Evolutionary conservation across 2,113 vertebrate genomes (phyloP).

Genomic region (Cebus imitator): DNA sequence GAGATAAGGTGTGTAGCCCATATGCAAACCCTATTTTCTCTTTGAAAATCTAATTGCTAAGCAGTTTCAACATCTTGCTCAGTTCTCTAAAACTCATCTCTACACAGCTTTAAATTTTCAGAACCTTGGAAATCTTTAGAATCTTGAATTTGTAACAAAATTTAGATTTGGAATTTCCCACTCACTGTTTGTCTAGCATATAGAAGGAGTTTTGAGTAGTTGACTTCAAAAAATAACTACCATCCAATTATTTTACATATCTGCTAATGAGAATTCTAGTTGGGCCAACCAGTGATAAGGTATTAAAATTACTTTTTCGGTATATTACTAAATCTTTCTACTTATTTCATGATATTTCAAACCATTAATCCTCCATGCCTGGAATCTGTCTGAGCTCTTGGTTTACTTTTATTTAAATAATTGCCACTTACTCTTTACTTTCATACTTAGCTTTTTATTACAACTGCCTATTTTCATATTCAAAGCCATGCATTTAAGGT

Average conservation of each 20-base stretch:
- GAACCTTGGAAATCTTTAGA: neutral
- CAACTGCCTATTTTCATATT: neutral
- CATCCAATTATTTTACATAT: neutral
- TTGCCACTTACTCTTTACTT: neutral
- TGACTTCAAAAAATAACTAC: neutral
- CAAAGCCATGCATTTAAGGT: neutral
- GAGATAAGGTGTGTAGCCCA: neutral
- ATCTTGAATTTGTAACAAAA: neutral
- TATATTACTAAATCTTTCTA: neutral
- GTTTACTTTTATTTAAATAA: neutral
- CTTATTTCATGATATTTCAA: neutral
- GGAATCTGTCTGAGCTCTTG: neutral
- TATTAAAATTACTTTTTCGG: neutral
- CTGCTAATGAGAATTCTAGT: neutral
- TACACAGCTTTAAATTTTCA: neutral
- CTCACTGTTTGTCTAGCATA: neutral
- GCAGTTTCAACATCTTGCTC: neutral
- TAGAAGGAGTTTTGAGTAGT: neutral
- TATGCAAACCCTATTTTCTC: neutral
- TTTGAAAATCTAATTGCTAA: neutral
- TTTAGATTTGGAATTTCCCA: neutral
- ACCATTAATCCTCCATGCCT: neutral
- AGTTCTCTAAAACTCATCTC: neutral
- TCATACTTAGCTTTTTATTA: neutral
- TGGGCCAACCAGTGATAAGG: neutral